Base-by-base conservation (phyloP, 2,113 vertebrate genomes). In the Astatotilapia flaviijosephi region DNA sequence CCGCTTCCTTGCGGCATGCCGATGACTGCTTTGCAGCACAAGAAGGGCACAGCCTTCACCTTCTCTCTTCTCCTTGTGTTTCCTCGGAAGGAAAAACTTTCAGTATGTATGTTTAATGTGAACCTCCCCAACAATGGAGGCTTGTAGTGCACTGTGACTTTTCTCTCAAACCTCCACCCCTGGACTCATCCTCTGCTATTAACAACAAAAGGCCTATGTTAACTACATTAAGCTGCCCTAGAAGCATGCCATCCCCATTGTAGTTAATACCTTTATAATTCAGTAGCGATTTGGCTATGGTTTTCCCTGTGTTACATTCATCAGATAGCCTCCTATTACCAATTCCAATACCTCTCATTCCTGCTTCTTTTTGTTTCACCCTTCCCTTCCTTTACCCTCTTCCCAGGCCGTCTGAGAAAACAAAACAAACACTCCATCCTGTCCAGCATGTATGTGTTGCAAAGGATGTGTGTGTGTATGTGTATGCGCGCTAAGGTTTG, bases 221-320 rank as follows among this genome's bases (percentile, higher is more conserved):
- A 93, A 86, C 93, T 90, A 92, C 96, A 96, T 96, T 96, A 96
- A 96, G 96, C 96, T 88, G 77, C 82, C 80, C 53, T 62, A 91
- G 86, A 89, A 92, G 94, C 95, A 93, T 92, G 94, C 94, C 92
- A 28, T 91, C 88, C 77, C 92, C 88, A 91, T 96, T 97, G 92
- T 96, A 89, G 86, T 85, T 82, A 90, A 95, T 80, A 92, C 95
- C 93, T 95, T 95, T 93, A 94, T 86, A 91, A 79, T 89, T 93
- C 91, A 91, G 86, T 40, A 88, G 91, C 91, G 70, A 92, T 94
- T 96, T 93, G 92, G 93, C 92, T 75, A 94, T 93, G 95, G 95
- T 91, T 93, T 33, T 86, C 89, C 82, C 84, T 35, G 54, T 19
- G 51, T 70, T 86, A 40, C 85, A 83, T 80, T 47, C 87, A 82